Conservation (phyloP, 2,797 vertebrate genomes). For the Ceryle rudis region DNA sequence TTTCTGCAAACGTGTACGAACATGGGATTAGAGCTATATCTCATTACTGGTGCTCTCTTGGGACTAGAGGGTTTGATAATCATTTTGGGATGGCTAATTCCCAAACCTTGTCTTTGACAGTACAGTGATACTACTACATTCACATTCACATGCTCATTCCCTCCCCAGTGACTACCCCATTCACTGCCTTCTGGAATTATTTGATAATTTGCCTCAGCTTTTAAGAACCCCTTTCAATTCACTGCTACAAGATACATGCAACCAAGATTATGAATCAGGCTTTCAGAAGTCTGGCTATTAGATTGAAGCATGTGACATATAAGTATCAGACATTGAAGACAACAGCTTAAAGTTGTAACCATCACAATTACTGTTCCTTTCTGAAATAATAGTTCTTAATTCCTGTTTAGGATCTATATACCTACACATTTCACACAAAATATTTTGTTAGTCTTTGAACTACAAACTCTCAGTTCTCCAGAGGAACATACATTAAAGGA, state of each 20-base stretch:
- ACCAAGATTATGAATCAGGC: neutral
- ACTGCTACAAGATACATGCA: neutral
- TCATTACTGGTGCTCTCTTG: neutral
- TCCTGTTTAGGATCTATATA: neutral
- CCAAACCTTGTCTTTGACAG: neutral
- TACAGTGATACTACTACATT: neutral
- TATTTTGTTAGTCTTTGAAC: slow-evolving; percentile 1
- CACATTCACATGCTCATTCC: neutral
- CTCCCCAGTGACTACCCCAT: neutral
- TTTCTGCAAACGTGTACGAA: neutral
- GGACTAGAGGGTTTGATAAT: neutral
- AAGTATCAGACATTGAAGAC: neutral
- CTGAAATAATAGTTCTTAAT: neutral
- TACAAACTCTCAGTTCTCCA: neutral
- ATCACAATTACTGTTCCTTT: neutral
- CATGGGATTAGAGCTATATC: neutral
- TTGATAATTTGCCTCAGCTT: neutral
- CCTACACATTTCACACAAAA: neutral
- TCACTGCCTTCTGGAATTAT: neutral
- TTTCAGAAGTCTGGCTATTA: neutral
- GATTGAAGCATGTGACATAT: neutral
- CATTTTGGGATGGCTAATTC: neutral
- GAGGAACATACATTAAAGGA: neutral
- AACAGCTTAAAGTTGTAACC: neutral
- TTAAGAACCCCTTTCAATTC: neutral